Conservation (phyloP, 2,113 vertebrate genomes). For the Mustela nigripes region DNA sequence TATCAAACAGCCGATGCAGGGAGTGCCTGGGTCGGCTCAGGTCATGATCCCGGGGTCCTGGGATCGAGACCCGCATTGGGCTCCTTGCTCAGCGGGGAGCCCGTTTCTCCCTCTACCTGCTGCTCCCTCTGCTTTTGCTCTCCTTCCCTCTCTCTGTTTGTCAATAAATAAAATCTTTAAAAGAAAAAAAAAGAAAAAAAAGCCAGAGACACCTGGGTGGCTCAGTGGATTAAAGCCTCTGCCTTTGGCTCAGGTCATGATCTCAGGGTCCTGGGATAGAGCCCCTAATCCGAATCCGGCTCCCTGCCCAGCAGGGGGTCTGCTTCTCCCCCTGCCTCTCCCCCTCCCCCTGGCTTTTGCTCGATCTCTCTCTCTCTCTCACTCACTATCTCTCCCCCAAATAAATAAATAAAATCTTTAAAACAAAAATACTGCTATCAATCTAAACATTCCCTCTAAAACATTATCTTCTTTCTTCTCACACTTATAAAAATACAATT, state of each 20-base stretch:
- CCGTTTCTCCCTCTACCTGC: neutral
- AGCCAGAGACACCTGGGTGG: neutral
- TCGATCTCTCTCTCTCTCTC: too few relatives aligned
- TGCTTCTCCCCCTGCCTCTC: neutral
- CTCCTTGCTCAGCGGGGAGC: neutral
- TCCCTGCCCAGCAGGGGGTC: too few relatives aligned
- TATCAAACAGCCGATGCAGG: neutral
- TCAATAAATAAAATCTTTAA: too few relatives aligned
- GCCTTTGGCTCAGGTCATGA: neutral
- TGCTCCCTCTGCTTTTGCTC: too few relatives aligned
- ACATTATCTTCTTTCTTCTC: neutral
- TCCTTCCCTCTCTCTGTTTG: too few relatives aligned
- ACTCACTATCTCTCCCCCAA: too few relatives aligned
- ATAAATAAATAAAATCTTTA: neutral
- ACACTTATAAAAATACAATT: neutral
- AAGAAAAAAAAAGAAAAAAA: too few relatives aligned
- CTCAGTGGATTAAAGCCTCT: neutral
- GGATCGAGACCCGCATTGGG: fast-evolving
- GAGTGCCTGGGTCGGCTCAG: neutral
- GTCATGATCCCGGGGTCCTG: neutral
- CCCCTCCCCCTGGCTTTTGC: too few relatives aligned
- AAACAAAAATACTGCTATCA: neutral
- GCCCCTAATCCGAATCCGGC: neutral
- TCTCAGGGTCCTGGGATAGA: neutral
- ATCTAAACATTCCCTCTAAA: slow-evolving; percentile 19